These are phyloP conservation scores for Drosophila falleni DNA, from an alignment of 2,888 invertebrate genomes.

Conservation along the genomic window DNA sequence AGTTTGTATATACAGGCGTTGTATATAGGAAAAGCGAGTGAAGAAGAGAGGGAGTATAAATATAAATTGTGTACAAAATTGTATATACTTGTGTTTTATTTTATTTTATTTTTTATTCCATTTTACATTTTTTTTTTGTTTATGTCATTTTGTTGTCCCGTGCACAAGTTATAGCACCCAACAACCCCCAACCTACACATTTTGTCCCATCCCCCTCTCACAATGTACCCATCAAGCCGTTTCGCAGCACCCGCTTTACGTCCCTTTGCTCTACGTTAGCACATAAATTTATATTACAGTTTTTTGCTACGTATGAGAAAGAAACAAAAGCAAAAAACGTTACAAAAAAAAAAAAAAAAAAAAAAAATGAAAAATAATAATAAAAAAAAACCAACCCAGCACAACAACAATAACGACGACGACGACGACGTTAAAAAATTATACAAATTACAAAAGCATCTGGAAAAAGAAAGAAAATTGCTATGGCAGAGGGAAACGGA, in stretches of 20 bases:
- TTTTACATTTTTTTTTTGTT: conserved; percentile 34
- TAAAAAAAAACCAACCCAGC: conserved; percentile 42
- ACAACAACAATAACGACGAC: conserved; percentile 28
- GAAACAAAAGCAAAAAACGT: conserved; percentile 66
- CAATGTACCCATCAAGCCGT: neutral
- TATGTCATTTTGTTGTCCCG: conserved; percentile 45
- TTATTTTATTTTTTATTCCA: conserved; percentile 41
- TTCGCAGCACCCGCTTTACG: conserved; percentile 2
- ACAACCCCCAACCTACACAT: conserved; percentile 3
- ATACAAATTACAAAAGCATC: conserved; percentile 76
- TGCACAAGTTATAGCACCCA: conserved; percentile 26
- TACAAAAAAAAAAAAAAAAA: conserved; percentile 44
- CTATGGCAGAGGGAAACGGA: conserved; percentile 62
- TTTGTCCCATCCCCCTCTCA: neutral
- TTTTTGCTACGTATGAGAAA: conserved; percentile 63
- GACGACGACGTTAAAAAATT: conserved; percentile 76
- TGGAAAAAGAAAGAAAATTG: conserved; percentile 68
- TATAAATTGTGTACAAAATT: conserved; percentile 52
- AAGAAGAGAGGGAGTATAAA: conserved; percentile 4
- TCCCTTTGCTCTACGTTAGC: conserved; percentile 51
- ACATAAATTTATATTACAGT: conserved; percentile 78
- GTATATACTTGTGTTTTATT: conserved; percentile 33
- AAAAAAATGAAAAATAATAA: conserved; percentile 33
- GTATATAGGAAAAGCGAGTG: conserved; percentile 5
- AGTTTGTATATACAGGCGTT: conserved; percentile 11